Base-by-base conservation (phyloP, 2,113 vertebrate genomes). In the Lipophrys pholis region DNA sequence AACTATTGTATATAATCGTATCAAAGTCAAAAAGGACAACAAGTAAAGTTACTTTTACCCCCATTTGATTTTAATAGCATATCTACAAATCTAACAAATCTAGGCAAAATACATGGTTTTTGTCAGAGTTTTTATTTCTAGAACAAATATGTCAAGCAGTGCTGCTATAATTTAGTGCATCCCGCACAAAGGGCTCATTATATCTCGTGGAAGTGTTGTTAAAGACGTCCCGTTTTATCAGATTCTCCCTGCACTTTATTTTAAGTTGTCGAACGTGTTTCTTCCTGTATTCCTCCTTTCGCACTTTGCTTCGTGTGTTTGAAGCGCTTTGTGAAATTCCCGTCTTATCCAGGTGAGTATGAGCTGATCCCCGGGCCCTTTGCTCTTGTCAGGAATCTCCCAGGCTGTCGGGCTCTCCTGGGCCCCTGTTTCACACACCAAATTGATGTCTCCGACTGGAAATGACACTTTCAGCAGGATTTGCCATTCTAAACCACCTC, bases 391-490 rank as follows among this genome's bases (percentile, higher is more conserved):
- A 85, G 76, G 89, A 91, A 91, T 92, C 91, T 93, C 88, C 63
- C 35, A 76, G 91, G 85, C 91, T 93, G 91, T 92, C 68, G 76
- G 60, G 68, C 68, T 91, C 91, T 93, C 91, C 84, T 39, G 87
- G 84, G 89, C 83, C 87, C 73, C 67, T 67, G 87, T 90, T 88
- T 90, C 90, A 87, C 91, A 86, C 91, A 87, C 90, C 86, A 91
- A 93, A 93, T 94, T 91, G 93, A 92, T 93, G 92, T 91, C 90
- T 93, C 73, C 48, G 81, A 87, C 85, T 87, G 90, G 90, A 93
- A 93, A 94, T 91, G 91, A 90, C 92, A 93, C 91, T 90, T 93
- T 92, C 91, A 91, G 91, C 93, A 90, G 92, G 93, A 93, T 93
- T 94, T 94, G 91, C 91, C 90, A 91, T 93, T 93, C 91, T 89